Evolutionary conservation across 2,888 invertebrate species (phyloP).

Genomic region (Acanthosepion pharaonis): DNA sequence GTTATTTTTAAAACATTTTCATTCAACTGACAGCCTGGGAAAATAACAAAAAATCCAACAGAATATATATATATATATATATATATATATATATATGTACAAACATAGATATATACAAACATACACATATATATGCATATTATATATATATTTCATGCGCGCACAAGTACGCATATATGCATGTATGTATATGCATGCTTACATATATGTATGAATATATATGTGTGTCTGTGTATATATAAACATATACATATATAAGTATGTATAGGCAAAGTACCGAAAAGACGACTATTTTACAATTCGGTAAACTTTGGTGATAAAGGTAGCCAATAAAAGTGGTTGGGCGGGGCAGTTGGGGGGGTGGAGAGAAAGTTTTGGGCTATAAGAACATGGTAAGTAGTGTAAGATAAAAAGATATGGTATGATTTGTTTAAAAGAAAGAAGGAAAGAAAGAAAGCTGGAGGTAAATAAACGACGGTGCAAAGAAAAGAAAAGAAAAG

Average conservation of each 20-base stretch:
- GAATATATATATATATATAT: background rate
- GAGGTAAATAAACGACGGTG: background rate
- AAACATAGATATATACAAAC: background rate
- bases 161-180: background rate
- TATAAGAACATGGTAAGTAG: background rate
- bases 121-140: background rate
- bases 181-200: background rate
- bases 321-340: background rate
- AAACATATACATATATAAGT: background rate
- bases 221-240: background rate
- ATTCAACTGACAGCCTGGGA: background rate
- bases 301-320: background rate
- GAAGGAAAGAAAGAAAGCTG: background rate
- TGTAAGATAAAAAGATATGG: background rate
- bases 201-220: slow-evolving; percentile 2
- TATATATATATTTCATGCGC: background rate
- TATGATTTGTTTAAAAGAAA: background rate
- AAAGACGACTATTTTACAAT: background rate
- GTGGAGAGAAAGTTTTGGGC: background rate
- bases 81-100: background rate
- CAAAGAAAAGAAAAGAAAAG: background rate
- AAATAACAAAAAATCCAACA: background rate
- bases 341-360: too few species aligned
- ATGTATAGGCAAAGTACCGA: background rate
- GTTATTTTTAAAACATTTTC: background rate